Percentiles rank a stretch among this genome's conserved stretches.
phyloP scores from a whole-genome alignment of 35 echinoderm and acorn worm genomes.

The Chiridota heheva region DNA sequence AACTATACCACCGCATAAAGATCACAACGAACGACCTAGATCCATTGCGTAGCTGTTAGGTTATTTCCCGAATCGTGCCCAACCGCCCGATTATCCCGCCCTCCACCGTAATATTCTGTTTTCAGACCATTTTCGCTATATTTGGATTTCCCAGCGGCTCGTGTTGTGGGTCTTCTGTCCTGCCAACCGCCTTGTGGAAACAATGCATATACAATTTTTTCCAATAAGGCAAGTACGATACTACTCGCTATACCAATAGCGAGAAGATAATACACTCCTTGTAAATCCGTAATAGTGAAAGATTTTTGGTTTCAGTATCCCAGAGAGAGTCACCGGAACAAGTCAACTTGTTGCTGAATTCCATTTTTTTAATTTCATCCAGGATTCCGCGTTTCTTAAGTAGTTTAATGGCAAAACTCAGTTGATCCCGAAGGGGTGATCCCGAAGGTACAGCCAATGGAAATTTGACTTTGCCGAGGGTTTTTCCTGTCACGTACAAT shows the following conservation, averaged over 20 bases:
- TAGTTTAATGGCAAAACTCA: constrained; percentile 61
- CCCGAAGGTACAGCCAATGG: constrained; percentile 75
- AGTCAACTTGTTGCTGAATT: constrained; percentile 9
- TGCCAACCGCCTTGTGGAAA: too few species aligned
- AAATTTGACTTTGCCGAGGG: constrained; percentile 56
- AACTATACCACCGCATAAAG: too few species aligned
- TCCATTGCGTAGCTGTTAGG: too few species aligned
- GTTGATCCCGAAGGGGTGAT: constrained; percentile 82
- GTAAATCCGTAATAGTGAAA: constrained; percentile 70
- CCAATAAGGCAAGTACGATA: constrained; percentile 67
- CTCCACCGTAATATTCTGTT: too few species aligned
- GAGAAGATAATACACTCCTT: constrained; percentile 78
- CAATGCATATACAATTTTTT: constrained; percentile 22
- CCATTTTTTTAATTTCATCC: constrained; percentile 33
- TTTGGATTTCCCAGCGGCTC: too few species aligned
- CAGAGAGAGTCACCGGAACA: constrained; percentile 57
- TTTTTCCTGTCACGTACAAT: constrained; percentile 51
- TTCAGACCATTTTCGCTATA: too few species aligned
- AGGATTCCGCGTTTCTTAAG: constrained; percentile 51
- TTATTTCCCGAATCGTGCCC: too few species aligned
- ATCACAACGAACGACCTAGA: too few species aligned
- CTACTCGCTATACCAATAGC: constrained; percentile 63
- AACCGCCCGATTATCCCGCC: too few species aligned
- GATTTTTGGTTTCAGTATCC: constrained; percentile 70
- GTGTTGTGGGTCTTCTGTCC: too few species aligned